phyloP scores from a whole-genome alignment of 2,797 vertebrate genomes.

The Rhabdophis nuchalis region DNA sequence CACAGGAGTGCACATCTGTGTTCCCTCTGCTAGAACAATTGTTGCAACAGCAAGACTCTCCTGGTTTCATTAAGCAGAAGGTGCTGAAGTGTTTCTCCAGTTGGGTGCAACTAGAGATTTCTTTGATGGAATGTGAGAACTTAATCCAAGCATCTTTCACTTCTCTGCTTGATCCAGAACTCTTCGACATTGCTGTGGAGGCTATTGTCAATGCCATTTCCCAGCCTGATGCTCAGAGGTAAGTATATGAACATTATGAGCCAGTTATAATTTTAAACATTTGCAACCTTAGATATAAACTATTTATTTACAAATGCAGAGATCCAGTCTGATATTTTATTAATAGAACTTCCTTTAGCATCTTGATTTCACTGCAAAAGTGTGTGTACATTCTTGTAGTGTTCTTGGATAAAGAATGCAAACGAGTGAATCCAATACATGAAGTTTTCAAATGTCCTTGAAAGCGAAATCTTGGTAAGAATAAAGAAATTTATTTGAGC shows the following conservation, averaged over 20 bases:
- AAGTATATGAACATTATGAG: conserved; percentile 48
- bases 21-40: conserved; percentile 94
- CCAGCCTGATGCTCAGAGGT: conserved; percentile 97
- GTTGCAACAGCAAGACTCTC: conserved; percentile 87
- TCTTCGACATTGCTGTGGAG: conserved; percentile 95
- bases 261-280: not conserved
- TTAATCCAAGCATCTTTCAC: conserved; percentile 91
- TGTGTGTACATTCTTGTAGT: not conserved
- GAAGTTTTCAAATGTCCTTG: not conserved
- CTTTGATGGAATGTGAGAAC: conserved; percentile 89
- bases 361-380: not conserved
- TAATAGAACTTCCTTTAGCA: not conserved
- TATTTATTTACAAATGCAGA: not conserved
- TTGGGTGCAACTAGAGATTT: conserved; percentile 95
- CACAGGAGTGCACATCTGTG: conserved; percentile 87
- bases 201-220: conserved; percentile 98
- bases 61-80: conserved; percentile 90
- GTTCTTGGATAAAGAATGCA: not conserved
- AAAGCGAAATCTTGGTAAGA: not conserved
- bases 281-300: not conserved
- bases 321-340: not conserved
- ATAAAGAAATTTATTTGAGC: not conserved
- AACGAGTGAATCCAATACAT: not conserved
- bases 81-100: conserved; percentile 97
- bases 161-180: conserved; percentile 90